Conservation (phyloP, 37 sponge, comb jelly and placozoan genomes). For the Amphimedon queenslandica region DNA sequence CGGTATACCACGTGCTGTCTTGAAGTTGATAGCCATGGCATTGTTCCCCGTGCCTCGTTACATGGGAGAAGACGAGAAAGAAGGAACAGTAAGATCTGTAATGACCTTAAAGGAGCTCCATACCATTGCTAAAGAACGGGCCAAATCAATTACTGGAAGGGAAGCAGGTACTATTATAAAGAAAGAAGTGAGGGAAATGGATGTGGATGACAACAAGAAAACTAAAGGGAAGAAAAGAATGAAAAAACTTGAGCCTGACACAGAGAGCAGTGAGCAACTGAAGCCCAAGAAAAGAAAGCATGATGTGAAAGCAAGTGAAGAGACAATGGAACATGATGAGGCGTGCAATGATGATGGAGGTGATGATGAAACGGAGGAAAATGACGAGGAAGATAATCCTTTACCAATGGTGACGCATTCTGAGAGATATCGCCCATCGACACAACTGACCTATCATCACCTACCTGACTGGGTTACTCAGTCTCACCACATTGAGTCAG, state of each 20-base stretch:
- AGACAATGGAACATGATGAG: not conserved
- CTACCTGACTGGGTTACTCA: slow-evolving; percentile 59
- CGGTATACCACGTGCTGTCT: slow-evolving; percentile 2
- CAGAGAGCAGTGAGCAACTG: not conserved
- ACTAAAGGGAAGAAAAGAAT: not conserved
- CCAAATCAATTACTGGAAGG: no score
- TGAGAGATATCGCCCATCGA: no score
- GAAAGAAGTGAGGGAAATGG: not conserved
- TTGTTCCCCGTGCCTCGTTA: not conserved
- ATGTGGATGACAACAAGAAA: not conserved
- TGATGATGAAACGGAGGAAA: not conserved
- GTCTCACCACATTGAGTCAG: slow-evolving; percentile 30
- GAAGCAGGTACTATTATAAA: not conserved
- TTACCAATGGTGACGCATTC: not conserved
- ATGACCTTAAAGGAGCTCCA: not conserved
- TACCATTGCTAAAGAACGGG: not conserved
- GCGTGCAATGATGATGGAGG: not conserved
- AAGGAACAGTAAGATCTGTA: not conserved
- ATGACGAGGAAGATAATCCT: not conserved
- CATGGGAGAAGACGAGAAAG: not conserved
- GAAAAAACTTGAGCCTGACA: not conserved
- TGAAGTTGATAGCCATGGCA: not conserved
- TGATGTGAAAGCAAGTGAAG: not conserved
- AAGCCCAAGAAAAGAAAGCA: not conserved
- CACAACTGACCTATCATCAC: slow-evolving; percentile 11